Base-by-base conservation (phyloP, 2,113 vertebrate genomes). In the Erinaceus europaeus region DNA sequence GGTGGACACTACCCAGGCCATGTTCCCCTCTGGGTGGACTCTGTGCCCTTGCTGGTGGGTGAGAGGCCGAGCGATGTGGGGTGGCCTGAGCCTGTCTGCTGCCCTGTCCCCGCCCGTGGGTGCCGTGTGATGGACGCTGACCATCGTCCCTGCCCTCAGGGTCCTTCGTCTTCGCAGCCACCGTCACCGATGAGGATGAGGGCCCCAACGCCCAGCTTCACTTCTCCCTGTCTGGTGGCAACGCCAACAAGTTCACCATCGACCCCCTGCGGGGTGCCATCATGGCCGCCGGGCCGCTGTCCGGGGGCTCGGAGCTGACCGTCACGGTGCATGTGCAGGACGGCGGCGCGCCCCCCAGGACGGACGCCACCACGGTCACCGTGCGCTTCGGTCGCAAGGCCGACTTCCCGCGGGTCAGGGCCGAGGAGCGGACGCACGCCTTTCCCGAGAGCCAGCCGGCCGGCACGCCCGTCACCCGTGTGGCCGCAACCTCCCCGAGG, bases 101-200 rank as follows among this genome's bases (percentile, higher is more conserved):
- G n/a, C n/a, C n/a, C n/a, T n/a, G n/a, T n/a, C n/a, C n/a, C n/a
- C n/a, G n/a, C n/a, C n/a, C n/a, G n/a, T 8, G 21, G 53, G 18
- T 55, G 53, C 53, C 18, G 18, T 55, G 18, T 55, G 21, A 23
- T 9, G 29, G 59, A 9, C 12, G 27, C 59, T 32, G 12, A 9
- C n/a, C n/a, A 9, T 15, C 11, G 7, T 14, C 14, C 53, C 21
- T 8, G 29, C n/a, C 29, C 57, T 15, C n/a, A 99, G 99, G 98
- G 68, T 98, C 98, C 0, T 97, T 99, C 13, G 98, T 99, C 80
- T 99, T 99, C 96, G 99, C 99, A 0, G 99, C 99, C 25, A 99
- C 99, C 0, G 99, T 99, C 90, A 99, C 98, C 0, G 99, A 99
- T 52, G 98, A 98, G 3, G 99, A 99, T 84, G 94, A 97, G 0